phyloP scores from a whole-genome alignment of 2,113 vertebrate genomes.

The Gobius niger region DNA sequence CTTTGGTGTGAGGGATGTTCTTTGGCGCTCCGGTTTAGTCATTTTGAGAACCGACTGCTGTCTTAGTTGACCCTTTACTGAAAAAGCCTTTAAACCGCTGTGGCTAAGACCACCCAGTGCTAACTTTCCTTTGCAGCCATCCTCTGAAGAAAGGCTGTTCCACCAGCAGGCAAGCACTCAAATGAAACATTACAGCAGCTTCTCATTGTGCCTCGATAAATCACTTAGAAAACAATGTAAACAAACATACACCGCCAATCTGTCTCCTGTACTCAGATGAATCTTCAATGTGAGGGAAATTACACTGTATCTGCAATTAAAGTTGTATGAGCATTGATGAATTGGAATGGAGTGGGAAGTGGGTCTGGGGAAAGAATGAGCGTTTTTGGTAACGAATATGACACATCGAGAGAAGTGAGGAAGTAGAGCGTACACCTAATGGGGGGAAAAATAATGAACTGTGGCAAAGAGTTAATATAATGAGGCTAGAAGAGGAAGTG shows the following conservation, averaged over 20 bases:
- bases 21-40: neutral
- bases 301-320: neutral
- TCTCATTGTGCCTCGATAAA: slow-evolving; percentile 24
- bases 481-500: slow-evolving; percentile 19
- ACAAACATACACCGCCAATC: neutral
- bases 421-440: slow-evolving; percentile 29
- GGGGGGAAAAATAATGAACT: slow-evolving; percentile 8
- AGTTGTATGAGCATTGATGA: slow-evolving; percentile 13
- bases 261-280: neutral
- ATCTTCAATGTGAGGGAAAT: neutral
- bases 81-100: slow-evolving; percentile 25
- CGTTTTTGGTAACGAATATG: slow-evolving; percentile 20
- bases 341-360: slow-evolving; percentile 3
- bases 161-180: slow-evolving; percentile 19
- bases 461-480: slow-evolving; percentile 26
- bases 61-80: too few relatives aligned
- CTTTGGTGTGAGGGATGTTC: too few relatives aligned
- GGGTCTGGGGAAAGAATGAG: slow-evolving; percentile 24
- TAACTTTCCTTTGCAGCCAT: slow-evolving; percentile 28
- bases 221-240: neutral
- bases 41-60: slow-evolving; percentile 1
- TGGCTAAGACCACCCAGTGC: slow-evolving; percentile 13
- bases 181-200: slow-evolving; percentile 9
- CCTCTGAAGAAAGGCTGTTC: slow-evolving; percentile 44
- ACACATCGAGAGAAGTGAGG: slow-evolving; percentile 28